Evolutionary conservation across 2,888 invertebrate species (phyloP), one percentile per base, ranked within the genome.

Genomic region (Trypoxylon attenuatum): DNA sequence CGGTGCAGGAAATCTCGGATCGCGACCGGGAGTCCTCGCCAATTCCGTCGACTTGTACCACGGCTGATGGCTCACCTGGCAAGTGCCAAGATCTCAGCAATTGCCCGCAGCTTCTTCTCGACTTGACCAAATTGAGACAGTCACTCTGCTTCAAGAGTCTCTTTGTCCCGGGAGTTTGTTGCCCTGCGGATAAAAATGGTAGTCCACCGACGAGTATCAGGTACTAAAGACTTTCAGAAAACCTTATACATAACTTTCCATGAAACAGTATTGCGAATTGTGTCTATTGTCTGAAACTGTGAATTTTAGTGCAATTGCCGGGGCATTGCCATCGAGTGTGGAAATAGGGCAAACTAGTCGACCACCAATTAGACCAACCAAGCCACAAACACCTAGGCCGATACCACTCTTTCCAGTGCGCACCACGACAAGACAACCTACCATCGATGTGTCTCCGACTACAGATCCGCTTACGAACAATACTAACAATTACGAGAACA

Each of bases 151-250:
- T 97, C 82, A 96, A 96, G 88, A 95, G 94, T 68, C 89, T 96
- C 1, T 96, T 96, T 80, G 94, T 95, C 1, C 97, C 97, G 0
- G 97, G 97, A 1, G 96, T 97, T 1, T 97, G 97, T 82, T 97
- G 97, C 85, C 96, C 96, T 0, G 76, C 87, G 5, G 87, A 84
- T 10, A 76, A 73, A 58, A 49, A 43, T 2, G 74, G 68, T 5
- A 52, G 21, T 50, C 21, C 43, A 0, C 33, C 33, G 13, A 13
- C 33, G 1, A 33, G 33, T 33, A 33, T 33, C 33, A 13, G 33
- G 33, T 33, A 10, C n/a, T n/a, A 33, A 13, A 13, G 1, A 6
- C 5, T 33, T 33, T 33, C 8, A 64, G 73, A 70, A n/a, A n/a
- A n/a, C n/a, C n/a, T n/a, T n/a, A n/a, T n/a, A n/a, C n/a, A n/a